Evolutionary conservation across 2,113 vertebrate species (phyloP).

Genomic region (Thinocorus orbignyianus): DNA sequence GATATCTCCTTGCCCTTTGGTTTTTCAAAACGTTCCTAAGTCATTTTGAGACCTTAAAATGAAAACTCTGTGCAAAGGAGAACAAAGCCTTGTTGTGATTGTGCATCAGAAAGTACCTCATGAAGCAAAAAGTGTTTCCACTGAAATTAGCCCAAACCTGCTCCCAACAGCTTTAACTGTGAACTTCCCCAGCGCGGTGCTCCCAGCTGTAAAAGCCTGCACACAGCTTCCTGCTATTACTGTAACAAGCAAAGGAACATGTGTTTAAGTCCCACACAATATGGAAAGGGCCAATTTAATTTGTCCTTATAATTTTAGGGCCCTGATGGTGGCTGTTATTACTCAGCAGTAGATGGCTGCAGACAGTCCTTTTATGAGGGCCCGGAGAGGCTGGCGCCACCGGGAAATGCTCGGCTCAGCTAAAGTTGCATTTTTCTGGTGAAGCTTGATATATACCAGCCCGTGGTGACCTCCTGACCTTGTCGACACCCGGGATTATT

Average conservation of each 20-base stretch:
- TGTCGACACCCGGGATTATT: constrained; percentile 48
- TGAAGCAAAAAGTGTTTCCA: not conserved
- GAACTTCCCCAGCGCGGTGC: not conserved
- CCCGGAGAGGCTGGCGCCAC: constrained; percentile 79
- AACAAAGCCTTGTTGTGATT: not conserved
- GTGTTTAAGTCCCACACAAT: not conserved
- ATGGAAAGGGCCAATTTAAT: constrained; percentile 53
- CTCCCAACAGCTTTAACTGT: not conserved
- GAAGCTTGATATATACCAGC: constrained; percentile 36
- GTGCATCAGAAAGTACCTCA: not conserved
- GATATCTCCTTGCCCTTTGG: not conserved
- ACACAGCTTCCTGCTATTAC: constrained; percentile 13
- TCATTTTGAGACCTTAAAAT: not conserved
- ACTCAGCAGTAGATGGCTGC: constrained; percentile 55
- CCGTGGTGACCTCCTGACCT: constrained; percentile 31
- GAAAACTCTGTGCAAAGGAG: not conserved
- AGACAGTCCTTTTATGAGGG: constrained; percentile 80
- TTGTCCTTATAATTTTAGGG: constrained; percentile 61
- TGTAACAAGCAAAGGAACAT: constrained; percentile 5
- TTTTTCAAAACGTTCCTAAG: not conserved
- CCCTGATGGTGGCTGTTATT: constrained; percentile 40
- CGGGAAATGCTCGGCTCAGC: constrained; percentile 51
- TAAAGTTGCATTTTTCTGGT: constrained; percentile 45
- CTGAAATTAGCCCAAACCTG: not conserved
- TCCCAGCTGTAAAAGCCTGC: not conserved